Evolutionary conservation across 64 coral and sea anemone species (phyloP), one percentile per base, ranked within the genome.

Genomic region (Montipora foliosa): DNA sequence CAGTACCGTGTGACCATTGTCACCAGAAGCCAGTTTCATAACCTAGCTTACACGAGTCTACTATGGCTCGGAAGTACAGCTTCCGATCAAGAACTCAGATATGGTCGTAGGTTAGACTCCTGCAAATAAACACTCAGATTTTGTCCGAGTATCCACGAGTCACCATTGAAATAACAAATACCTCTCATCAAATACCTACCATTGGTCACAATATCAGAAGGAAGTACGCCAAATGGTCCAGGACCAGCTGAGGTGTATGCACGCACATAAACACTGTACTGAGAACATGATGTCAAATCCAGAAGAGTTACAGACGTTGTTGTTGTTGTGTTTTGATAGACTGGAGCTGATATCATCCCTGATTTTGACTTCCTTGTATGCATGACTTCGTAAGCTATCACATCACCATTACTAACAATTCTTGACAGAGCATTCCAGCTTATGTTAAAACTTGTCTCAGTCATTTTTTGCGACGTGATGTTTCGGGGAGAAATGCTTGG

Each of bases 341-440:
- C 4, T 2, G 21, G 2, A 74, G 22, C 5, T 19, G 24, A 74
- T 8, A 25, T 2, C n/a, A 22, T 8, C 22, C n/a, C 25, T 74
- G 70, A 1, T 22, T 1, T 74, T 24, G 70, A 74, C 8, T 24
- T 5, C 70, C 3, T 74, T n/a, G 1, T 74, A 19, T 76, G 85
- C 14, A 59, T 66, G 16, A 87, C 53, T 86, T 92, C 50, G 14
- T 92, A 92, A 15, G 44, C 2, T 9, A 13, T 71, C 20, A 92
- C 53, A 7, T 47, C 1, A 29, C 90, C 90, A 19, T 92, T 86
- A 52, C 81, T 92, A 9, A 59, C 17, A 48, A 77, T n/a, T 58
- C 80, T 57, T 11, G 90, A 10, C 2, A 92, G 80, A 92, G 70
- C 24, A n/a, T 44, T 22, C 90, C 90, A 92, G 19, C 80, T 49